Evolutionary conservation across 2,888 invertebrate species (phyloP), one percentile per base, ranked within the genome.

Genomic region (Polyploca ridens): DNA sequence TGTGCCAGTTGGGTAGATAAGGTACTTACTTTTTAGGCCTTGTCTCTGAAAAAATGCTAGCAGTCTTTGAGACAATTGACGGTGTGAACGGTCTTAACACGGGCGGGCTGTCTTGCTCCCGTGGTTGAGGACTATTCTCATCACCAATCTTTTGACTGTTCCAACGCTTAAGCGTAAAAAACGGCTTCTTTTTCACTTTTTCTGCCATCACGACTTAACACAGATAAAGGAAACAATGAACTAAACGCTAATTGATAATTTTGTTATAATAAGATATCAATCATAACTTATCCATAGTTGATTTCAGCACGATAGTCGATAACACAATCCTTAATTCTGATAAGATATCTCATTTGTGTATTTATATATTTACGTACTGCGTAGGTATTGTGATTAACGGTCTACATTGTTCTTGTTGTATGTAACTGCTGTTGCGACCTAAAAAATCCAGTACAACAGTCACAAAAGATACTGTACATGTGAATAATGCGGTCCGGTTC

Each of bases 161-260:
- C 84, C 87, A 89, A 54, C 91, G 82, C 65, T 85, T 91, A n/a
- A 93, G 66, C 46, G 77, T 88, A 69, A 93, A 90, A 68, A 92
- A 87, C 8, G 86, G 84, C 61, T 84, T 91, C 67, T 89, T 92
- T 69, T 90, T 93, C 61, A 84, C 71, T 72, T 91, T 93, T 41
- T 93, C 93, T 49, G 90, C 79, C 93, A 93, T 93, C 68, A 76
- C 77, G 69, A 72, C 75, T 72, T 71, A 58, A 71, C 74, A 73
- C 65, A 59, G 64, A 62, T 59, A 73, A 72, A 69, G 69, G 66
- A 67, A 76, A 70, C 49, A 49, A 61, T 1, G 5, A 27, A 79
- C 75, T 81, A 58, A 75, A 64, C 62, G 66, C 63, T 64, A 64
- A 68, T 70, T 69, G 62, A 72, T 75, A 67, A 71, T 66, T 65